Base-by-base conservation (phyloP, 2,888 invertebrate species). In the Sarcophaga rosellei region DNA sequence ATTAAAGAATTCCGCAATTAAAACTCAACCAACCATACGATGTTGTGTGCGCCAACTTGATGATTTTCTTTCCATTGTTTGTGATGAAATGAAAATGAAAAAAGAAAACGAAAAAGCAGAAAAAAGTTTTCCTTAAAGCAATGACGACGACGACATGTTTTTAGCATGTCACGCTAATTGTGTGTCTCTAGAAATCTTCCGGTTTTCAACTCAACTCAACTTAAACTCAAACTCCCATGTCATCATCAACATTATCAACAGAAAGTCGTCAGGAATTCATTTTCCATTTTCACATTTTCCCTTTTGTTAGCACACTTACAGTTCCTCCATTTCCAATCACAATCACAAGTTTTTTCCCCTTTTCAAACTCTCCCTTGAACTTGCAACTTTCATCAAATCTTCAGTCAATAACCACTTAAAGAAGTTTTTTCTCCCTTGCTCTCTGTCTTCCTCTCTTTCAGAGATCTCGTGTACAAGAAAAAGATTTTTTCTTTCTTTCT, bases 341-440 rank as follows among this genome's bases (percentile, higher is more conserved):
- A 53, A 5, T 53, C 53, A 53, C 53, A 53, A 53, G 35, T 8
- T 35, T 35, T 15, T 53, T 12, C 17, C 53, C 53, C 15, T 15
- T 4, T 53, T 53, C 15, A 47, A 15, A 47, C 23, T 10, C 15
- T 25, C 23, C 47, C 12, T 61, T 69, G 23, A 44, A 69, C 59
- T 77, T 69, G 12, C 17, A 21, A 53, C 20, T 61, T 53, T 69
- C 17, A 5, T 20, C 12, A 45, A 62, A 66, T 69, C 20, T 77
- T 11, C 63, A 70, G 45, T 68, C 80, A 73, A 74, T 68, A 73
- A 73, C 45, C 66, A 80, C 73, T 80, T 66, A 66, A 65, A 66
- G 72, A 73, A 44, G 57, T 66, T n/a, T 20, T 4, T 53, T 53
- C 17, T 53, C 5, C 53, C 35, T 35, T 35, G 1, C 35, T 35